Evolutionary conservation across 2,888 invertebrate species (phyloP).

Genomic region (Torymus texanus): DNA sequence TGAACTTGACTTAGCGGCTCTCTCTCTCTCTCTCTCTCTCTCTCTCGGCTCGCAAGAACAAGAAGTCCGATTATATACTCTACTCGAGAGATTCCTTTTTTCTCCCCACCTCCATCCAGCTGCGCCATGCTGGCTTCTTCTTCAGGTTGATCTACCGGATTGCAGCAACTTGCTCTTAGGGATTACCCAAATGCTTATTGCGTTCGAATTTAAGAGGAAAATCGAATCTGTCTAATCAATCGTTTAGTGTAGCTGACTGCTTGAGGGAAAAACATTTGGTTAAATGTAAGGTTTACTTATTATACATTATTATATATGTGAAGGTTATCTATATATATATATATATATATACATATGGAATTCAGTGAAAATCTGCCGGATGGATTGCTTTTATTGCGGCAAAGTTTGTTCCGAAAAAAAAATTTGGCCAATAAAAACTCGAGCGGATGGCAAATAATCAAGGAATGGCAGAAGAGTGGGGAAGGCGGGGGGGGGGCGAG

Average conservation of each 20-base stretch:
- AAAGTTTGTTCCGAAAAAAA: not conserved
- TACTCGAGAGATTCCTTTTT: not conserved
- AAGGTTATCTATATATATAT: not conserved
- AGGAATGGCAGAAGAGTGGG: constrained; percentile 12
- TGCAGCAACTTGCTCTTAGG: too few relatives aligned
- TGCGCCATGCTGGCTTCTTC: not conserved
- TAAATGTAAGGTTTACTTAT: too few relatives aligned
- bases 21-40: not conserved
- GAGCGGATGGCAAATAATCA: constrained; percentile 45
- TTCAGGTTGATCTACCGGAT: not conserved
- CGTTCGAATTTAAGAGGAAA: too few relatives aligned
- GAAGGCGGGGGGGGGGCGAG: not conserved
- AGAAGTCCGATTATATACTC: constrained; percentile 23
- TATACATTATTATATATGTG: too few relatives aligned
- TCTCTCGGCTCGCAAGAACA: not conserved
- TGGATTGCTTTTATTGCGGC: constrained; percentile 14
- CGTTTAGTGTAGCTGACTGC: too few relatives aligned
- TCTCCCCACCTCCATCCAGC: not conserved
- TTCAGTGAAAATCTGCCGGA: not conserved
- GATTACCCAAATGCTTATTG: too few relatives aligned
- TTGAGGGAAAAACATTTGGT: too few relatives aligned
- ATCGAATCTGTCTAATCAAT: too few relatives aligned
- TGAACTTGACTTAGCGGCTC: constrained; percentile 21
- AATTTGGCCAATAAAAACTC: constrained; percentile 42
- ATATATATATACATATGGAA: constrained; percentile 11